A percentile compares a stretch with the other conserved stretches of the same genome.
Conservation (phyloP, 2,113 vertebrate species). For the Sitta europaea region DNA sequence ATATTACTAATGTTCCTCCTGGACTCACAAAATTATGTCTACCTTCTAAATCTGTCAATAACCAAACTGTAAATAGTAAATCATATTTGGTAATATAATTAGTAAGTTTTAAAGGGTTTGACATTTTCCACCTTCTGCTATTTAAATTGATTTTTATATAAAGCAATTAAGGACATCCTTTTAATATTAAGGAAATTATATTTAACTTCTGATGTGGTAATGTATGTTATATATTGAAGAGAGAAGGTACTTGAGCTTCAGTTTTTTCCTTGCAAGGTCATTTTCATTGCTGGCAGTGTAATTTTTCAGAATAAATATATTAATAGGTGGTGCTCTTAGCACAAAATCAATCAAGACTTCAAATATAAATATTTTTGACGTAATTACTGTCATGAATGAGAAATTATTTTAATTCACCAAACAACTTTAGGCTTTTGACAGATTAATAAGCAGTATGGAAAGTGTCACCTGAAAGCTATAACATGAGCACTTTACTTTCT, state of each 20-base stretch:
- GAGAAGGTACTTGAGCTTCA: not conserved
- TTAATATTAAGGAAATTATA: conserved; percentile 50
- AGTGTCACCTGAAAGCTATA: not conserved
- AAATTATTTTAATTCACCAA: not conserved
- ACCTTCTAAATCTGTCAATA: conserved; percentile 38
- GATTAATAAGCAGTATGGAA: not conserved
- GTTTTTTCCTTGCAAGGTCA: not conserved
- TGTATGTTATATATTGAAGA: conserved; percentile 23
- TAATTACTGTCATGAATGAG: conserved; percentile 1
- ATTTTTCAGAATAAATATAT: conserved; percentile 6
- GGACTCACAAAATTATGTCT: not conserved
- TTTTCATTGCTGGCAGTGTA: not conserved
- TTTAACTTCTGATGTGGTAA: conserved; percentile 47
- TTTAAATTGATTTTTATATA: conserved; percentile 47
- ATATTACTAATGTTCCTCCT: not conserved
- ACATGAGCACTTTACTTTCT: not conserved
- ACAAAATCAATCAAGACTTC: not conserved
- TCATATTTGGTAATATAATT: conserved; percentile 39
- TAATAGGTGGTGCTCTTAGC: not conserved
- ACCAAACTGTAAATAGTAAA: conserved; percentile 28
- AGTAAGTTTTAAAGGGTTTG: conserved; percentile 50
- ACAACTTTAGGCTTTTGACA: not conserved
- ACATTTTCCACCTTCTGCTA: conserved; percentile 39
- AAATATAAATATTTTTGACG: not conserved
- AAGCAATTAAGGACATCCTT: conserved; percentile 55